A percentile compares a stretch with the other conserved stretches of the same genome.
Evolutionary conservation across 2,113 vertebrate genomes (phyloP).

Genomic region (Hippocampus comes): DNA sequence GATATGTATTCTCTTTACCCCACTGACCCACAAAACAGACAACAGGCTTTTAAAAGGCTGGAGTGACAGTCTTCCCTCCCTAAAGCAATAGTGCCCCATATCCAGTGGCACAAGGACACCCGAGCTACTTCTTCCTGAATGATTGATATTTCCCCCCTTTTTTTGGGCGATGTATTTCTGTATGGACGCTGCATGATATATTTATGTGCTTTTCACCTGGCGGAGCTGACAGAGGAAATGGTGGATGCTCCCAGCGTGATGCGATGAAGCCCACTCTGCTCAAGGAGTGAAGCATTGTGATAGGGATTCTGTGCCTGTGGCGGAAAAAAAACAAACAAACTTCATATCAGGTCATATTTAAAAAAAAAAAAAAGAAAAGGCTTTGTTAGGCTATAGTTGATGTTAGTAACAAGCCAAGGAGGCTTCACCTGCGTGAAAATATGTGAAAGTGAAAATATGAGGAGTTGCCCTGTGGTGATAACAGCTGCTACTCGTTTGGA

Average conservation of each 20-base stretch:
- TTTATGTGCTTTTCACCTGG: constrained; percentile 71
- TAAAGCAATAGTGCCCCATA: constrained; percentile 19
- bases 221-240: constrained; percentile 94
- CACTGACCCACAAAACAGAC: constrained; percentile 54
- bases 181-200: background rate
- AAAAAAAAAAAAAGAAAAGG: background rate
- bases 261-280: constrained; percentile 95
- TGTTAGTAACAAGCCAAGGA: background rate
- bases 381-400: background rate
- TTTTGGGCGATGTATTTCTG: background rate
- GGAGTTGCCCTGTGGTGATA: background rate
- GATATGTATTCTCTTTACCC: constrained; percentile 41
- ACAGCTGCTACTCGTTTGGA: too few species aligned
- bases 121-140: background rate
- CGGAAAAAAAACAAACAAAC: background rate
- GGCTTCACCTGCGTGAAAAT: background rate
- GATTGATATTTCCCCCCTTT: background rate
- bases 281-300: constrained; percentile 91
- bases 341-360: too few species aligned
- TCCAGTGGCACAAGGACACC: background rate
- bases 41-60: constrained; percentile 14
- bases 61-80: constrained; percentile 19
- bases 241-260: constrained; percentile 97
- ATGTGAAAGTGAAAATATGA: background rate
- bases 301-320: constrained; percentile 84